Base-by-base conservation (phyloP, 2,888 invertebrate species). In the Leucophenga montana region DNA sequence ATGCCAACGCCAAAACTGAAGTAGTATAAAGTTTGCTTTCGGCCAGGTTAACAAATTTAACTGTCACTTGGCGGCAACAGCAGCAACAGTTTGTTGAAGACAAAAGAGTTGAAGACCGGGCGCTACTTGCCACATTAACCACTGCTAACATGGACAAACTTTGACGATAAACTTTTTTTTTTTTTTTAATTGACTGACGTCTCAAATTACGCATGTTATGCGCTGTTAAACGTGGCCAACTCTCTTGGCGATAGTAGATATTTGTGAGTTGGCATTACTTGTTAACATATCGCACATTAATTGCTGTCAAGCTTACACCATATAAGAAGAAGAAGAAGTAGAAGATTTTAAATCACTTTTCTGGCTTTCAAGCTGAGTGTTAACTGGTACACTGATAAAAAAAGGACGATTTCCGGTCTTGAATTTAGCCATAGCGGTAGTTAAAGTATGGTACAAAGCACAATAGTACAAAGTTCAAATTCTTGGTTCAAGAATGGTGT, bases 11-110 rank as follows among this genome's bases (percentile, higher is more conserved):
- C 16, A 61, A 62, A 16, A 33, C 44, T 46, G 54, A 22, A 16
- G 39, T 14, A 16, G 39, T 18, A 39, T 59, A 46, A 62, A 62
- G 62, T 62, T 62, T 62, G 3, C 22, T 62, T 14, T n/a, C 46
- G 62, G 62, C 44, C 62, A 64, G 62, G 46, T 64, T 64, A 64
- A 64, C 46, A 46, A 27, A 22, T 64, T 64, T 22, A 64, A 64
- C 62, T 48, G 62, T 64, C 62, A 39, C 48, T 64, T 64, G 46
- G 53, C 18, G 53, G 20, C 9, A 5, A 11, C 16, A 53, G 16
- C 4, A 16, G 53, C 16, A 53, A 20, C 20, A 16, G 16, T 53
- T 20, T 9, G 13, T 6, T 56, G 56, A 1, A 18, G 11, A 59
- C 27, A 4, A 27, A 27, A 4, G 27, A 27, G 27, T n/a, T 4